Evolutionary conservation across 35 echinoderm and acorn worm genomes (phyloP).

Genomic region (Anneissia japonica): DNA sequence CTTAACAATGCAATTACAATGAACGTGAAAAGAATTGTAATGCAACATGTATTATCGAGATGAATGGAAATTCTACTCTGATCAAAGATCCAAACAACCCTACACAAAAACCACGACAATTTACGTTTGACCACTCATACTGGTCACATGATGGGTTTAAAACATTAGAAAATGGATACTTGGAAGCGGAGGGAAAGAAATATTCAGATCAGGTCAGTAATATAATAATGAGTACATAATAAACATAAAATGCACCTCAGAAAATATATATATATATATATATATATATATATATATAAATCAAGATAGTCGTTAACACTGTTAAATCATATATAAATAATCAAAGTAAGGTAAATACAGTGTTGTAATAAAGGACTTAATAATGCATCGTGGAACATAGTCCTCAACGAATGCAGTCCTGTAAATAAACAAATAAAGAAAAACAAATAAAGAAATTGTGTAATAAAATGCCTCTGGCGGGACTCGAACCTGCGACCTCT

Average conservation of each 20-base stretch:
- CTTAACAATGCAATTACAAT: slow-evolving; percentile 70
- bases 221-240: too few species aligned
- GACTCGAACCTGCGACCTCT: too few species aligned
- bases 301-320: too few species aligned
- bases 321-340: background rate
- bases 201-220: slow-evolving; percentile 82
- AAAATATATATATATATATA: too few species aligned
- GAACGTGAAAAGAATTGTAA: slow-evolving; percentile 86
- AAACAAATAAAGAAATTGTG: too few species aligned
- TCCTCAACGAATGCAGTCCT: too few species aligned
- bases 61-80: slow-evolving; percentile 56
- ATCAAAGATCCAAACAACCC: slow-evolving; percentile 56
- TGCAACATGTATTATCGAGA: slow-evolving; percentile 75
- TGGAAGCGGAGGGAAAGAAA: slow-evolving; percentile 35
- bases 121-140: slow-evolving; percentile 88
- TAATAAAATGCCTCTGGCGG: too few species aligned
- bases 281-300: too few species aligned
- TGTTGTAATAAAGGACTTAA: background rate
- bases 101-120: slow-evolving; percentile 47
- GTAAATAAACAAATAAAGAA: too few species aligned
- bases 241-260: too few species aligned
- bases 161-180: slow-evolving; percentile 54
- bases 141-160: slow-evolving; percentile 98
- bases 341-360: background rate
- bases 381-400: too few species aligned